Base-by-base conservation (phyloP, 2,888 invertebrate species). In the Agapostemon virescens region DNA sequence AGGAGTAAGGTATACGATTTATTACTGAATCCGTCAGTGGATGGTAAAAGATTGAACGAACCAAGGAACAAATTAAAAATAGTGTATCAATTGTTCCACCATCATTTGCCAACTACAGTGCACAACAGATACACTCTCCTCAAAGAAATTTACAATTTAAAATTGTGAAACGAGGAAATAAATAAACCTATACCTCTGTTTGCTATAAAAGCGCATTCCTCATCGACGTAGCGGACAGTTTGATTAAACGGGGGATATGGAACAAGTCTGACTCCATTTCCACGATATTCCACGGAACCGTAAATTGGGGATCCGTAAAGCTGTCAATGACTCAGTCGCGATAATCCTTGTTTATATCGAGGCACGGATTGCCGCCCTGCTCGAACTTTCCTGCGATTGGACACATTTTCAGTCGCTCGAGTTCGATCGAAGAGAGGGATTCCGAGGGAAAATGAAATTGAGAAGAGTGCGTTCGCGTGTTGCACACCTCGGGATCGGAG, bases 401-500 rank as follows among this genome's bases (percentile, higher is more conserved):
- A n/a, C 11, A 49, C n/a, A n/a, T 49, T 49, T 11, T n/a, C 49
- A 11, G 49, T n/a, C 49, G 49, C 3, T 6, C 49, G 11, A 1
- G n/a, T 49, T 49, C 49, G 45, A 40, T 68, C 68, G 45, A 20
- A n/a, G 26, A 33, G 13, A 2, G 9, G 38, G 17, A 5, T 45
- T 30, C 15, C 15, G n/a, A 30, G 45, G 26, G 38, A 42, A 42
- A 36, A 79, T 64, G 55, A 67, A 15, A 61, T 58, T 6, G 33
- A n/a, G n/a, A 13, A n/a, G 26, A 69, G 33, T 40, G 40, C 13
- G 20, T 7, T 13, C 33, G 13, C 20, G 40, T 49, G n/a, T 36
- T 69, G 11, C 63, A 63, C 36, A n/a, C 5, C 20, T n/a, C n/a
- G 33, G 33, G 33, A 33, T 61, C 61, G 33, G 33, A 68, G 78